Evolutionary conservation across 2,797 vertebrate genomes (phyloP), one percentile per base, ranked within the genome.

Genomic region (Enteromius radiatus): DNA sequence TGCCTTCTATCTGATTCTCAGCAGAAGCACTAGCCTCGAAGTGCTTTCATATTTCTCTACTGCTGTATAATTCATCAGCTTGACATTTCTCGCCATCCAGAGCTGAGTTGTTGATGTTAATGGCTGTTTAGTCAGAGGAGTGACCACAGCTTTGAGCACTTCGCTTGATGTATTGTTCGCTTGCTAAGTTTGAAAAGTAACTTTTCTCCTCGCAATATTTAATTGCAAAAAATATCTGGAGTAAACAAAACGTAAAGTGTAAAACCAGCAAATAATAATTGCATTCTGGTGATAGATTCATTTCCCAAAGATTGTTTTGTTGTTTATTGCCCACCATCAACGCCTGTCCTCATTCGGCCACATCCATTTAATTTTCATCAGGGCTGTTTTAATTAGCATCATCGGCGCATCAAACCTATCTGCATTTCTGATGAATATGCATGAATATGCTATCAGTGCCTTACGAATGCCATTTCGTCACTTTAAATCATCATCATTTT

Each of bases 21-120:
- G 49, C 82, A 82, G 81, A 69, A 85, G 67, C 36, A 23, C 3
- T 45, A 63, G 59, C 65, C 14, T 14, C 65, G 31, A 43, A 86
- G 45, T 68, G 84, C 77, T 82, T 86, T 88, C 73, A 84, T 68
- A 84, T 84, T 81, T 85, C 83, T 81, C 78, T 64, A 49, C 84
- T 76, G 54, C 77, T 78, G 75, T 63, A 54, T 76, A 74, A 86
- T 79, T 65, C 79, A 75, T 54, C 71, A 67, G 23, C 61, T 67
- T 64, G 56, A 63, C 78, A 54, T 83, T 38, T 78, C 69, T 80
- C 75, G 49, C 70, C 61, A 59, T 75, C 73, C 45, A 38, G 36
- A 49, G 63, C 63, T 43, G 52, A 45, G 47, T 73, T 79, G 69
- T 70, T 82, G 61, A 67, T 83, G 54, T 74, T 61, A 85, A 85